Percentiles rank a stretch among this genome's conserved stretches.
phyloP scores from a whole-genome alignment of 2,113 vertebrate genomes.

The Agapornis roseicollis region DNA sequence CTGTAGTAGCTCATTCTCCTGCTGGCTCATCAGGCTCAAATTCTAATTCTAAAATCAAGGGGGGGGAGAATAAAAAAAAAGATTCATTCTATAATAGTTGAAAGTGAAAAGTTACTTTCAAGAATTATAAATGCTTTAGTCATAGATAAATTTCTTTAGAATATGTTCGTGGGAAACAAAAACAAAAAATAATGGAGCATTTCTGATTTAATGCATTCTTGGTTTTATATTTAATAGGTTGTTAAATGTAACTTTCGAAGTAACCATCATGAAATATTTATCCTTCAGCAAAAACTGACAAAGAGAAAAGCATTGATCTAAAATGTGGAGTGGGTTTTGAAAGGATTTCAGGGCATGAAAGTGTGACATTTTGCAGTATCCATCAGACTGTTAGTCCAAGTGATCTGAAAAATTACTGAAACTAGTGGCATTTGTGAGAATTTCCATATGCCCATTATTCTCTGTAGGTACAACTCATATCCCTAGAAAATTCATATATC shows the following conservation, averaged over 20 bases:
- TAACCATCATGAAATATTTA: not conserved
- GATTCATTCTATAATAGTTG: not conserved
- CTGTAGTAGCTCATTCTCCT: not conserved
- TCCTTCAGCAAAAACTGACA: not conserved
- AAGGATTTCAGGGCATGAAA: not conserved
- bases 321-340: not conserved
- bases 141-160: not conserved
- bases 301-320: not conserved
- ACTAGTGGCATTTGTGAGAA: not conserved
- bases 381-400: not conserved
- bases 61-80: not conserved
- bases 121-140: not conserved
- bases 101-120: not conserved
- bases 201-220: not conserved
- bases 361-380: not conserved
- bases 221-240: not conserved
- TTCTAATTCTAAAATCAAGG: not conserved
- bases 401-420: not conserved
- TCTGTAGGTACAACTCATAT: not conserved
- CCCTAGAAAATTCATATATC: not conserved
- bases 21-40: not conserved
- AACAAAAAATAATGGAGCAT: not conserved
- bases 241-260: not conserved
- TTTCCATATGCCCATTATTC: not conserved
- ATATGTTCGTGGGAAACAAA: not conserved